Conservation (phyloP, 2,797 vertebrate species). For the Denticeps clupeoides region DNA sequence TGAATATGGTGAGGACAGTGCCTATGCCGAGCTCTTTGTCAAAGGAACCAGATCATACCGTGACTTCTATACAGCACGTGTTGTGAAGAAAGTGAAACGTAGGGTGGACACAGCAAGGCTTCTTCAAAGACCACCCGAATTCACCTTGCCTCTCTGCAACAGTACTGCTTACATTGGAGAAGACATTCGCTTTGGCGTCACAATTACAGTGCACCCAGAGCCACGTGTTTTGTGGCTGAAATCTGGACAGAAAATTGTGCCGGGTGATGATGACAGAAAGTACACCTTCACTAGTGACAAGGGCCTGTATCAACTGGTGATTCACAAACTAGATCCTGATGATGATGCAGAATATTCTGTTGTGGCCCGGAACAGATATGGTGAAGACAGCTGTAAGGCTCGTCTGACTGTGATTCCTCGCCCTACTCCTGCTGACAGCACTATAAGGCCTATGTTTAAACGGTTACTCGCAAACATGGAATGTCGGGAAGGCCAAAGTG, state of each 20-base stretch:
- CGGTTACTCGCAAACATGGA: slow-evolving; percentile 88
- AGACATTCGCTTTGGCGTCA: slow-evolving; percentile 83
- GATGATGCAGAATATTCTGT: slow-evolving; percentile 93
- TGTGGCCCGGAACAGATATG: slow-evolving; percentile 84
- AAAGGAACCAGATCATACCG: slow-evolving; percentile 76
- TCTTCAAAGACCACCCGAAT: slow-evolving; percentile 91
- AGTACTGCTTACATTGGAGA: slow-evolving; percentile 84
- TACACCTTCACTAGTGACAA: slow-evolving; percentile 90
- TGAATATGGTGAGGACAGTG: slow-evolving; percentile 94
- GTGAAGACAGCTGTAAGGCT: slow-evolving; percentile 96
- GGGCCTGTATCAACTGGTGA: slow-evolving; percentile 88
- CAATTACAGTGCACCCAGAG: slow-evolving; percentile 96
- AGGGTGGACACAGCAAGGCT: slow-evolving; percentile 86
- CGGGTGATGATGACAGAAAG: slow-evolving; percentile 82
- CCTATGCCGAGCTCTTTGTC: slow-evolving; percentile 86
- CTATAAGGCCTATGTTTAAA: slow-evolving; percentile 97
- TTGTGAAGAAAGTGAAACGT: slow-evolving; percentile 85
- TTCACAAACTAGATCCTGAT: slow-evolving; percentile 68
- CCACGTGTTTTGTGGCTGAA: slow-evolving; percentile 93
- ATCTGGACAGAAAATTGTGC: slow-evolving; percentile 90
- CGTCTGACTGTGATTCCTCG: slow-evolving; percentile 80
- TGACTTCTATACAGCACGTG: slow-evolving; percentile 77
- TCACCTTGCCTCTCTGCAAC: slow-evolving; percentile 89
- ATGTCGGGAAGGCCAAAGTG: slow-evolving; percentile 85
- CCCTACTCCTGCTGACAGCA: slow-evolving; percentile 81